These are phyloP conservation scores for Yoshiicerus persimilis DNA, from an alignment of 1,140 invertebrate species.

Conservation along the genomic window DNA sequence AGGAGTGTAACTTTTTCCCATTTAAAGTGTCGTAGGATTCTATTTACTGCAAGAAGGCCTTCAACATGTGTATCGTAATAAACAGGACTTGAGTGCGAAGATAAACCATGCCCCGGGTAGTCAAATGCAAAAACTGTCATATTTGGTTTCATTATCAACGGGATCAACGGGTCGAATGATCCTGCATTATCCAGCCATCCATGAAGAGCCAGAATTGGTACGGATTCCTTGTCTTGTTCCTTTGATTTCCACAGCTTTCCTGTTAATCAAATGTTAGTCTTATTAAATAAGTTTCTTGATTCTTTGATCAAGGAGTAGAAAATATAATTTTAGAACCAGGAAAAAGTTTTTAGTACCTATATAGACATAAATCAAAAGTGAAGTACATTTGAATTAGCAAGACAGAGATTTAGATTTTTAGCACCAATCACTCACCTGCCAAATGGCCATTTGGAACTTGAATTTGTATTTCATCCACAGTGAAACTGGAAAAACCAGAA, in stretches of 20 bases:
- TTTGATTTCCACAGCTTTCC: slow-evolving; percentile 46
- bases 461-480: background rate
- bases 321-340: background rate
- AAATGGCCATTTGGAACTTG: slow-evolving; percentile 12
- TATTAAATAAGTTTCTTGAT: too few species aligned
- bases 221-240: background rate
- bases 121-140: slow-evolving; percentile 50
- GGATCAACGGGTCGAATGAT: slow-evolving; percentile 54
- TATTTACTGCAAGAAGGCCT: slow-evolving; percentile 49
- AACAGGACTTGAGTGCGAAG: slow-evolving; percentile 50
- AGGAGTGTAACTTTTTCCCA: slow-evolving; percentile 55
- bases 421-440: background rate
- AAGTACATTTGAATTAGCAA: too few species aligned
- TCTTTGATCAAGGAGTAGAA: too few species aligned
- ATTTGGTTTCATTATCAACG: slow-evolving; percentile 50
- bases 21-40: slow-evolving; percentile 51
- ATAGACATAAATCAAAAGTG: too few species aligned
- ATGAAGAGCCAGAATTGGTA: slow-evolving; percentile 69
- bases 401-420: too few species aligned
- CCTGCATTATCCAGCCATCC: slow-evolving; percentile 59
- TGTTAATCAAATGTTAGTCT: too few species aligned
- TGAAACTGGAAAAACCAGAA: background rate
- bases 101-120: slow-evolving; percentile 54
- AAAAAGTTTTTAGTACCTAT: background rate
- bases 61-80: slow-evolving; percentile 48